Conservation (phyloP, 2,888 invertebrate genomes). For the Boloria euphrosyne region DNA sequence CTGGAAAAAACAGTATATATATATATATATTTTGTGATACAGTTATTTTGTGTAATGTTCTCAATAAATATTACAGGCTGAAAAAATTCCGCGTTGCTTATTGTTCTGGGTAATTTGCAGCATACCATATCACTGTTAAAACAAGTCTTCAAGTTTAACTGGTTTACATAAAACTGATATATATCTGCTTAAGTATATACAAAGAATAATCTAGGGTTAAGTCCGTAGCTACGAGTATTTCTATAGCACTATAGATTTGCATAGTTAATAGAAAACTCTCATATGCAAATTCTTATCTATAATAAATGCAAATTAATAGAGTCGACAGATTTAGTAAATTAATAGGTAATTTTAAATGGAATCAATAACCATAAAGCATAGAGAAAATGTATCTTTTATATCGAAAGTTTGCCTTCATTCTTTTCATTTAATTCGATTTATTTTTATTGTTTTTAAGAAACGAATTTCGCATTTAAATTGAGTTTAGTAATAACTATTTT, state of each 20-base stretch:
- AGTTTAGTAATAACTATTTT: no score
- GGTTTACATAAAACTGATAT: no score
- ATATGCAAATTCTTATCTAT: constrained; percentile 3
- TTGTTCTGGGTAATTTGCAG: constrained; percentile 23
- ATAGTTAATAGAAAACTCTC: not conserved
- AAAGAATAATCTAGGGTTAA: not conserved
- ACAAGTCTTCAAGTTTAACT: no score
- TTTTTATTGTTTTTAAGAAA: no score
- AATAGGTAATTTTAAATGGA: no score
- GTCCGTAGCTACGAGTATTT: not conserved
- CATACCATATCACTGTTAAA: constrained; percentile 12
- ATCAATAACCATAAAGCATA: no score
- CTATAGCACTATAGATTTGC: not conserved
- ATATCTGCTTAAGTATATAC: no score
- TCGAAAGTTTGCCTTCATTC: not conserved
- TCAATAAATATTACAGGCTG: constrained; percentile 32
- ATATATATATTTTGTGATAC: not conserved
- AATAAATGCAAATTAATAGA: constrained; percentile 10
- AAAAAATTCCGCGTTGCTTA: constrained; percentile 24
- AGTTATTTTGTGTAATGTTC: constrained; percentile 22
- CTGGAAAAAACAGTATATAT: constrained; percentile 1
- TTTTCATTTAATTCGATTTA: no score
- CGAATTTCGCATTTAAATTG: no score
- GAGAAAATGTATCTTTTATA: constrained; percentile 9
- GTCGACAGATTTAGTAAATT: not conserved